Evolutionary conservation across 2,113 vertebrate genomes (phyloP).

Genomic region (Sula dactylatra): DNA sequence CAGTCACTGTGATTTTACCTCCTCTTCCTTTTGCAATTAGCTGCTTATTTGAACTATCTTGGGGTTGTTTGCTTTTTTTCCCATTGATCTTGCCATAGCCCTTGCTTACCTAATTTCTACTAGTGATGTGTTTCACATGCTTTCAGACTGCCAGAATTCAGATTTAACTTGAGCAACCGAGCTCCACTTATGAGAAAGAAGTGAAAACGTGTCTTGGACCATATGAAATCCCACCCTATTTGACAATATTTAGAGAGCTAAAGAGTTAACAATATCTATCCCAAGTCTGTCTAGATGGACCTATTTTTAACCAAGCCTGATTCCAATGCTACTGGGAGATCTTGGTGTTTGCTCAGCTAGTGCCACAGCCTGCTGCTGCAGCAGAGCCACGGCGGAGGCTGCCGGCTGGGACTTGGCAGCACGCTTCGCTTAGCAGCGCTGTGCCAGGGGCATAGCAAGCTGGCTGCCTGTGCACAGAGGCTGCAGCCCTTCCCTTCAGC

Average conservation of each 20-base stretch:
- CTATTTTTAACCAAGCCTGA: neutral
- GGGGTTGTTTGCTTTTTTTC: neutral
- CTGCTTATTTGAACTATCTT: neutral
- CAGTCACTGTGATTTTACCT: neutral
- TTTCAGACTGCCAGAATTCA: neutral
- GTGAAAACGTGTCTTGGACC: neutral
- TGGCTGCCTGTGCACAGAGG: neutral
- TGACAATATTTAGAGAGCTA: neutral
- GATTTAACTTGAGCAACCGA: neutral
- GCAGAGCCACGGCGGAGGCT: neutral
- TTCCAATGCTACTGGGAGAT: neutral
- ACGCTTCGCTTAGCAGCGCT: fast-evolving
- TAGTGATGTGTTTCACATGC: neutral
- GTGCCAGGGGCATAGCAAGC: neutral
- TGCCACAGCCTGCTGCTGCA: neutral
- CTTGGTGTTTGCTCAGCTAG: neutral
- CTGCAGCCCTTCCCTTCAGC: neutral
- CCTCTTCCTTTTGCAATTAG: neutral
- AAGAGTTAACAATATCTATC: neutral
- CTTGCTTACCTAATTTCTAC: neutral
- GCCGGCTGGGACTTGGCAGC: neutral
- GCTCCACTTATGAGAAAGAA: neutral
- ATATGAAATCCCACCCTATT: neutral
- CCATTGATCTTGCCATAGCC: neutral
- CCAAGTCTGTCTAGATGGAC: neutral